Conservation (phyloP, 2,113 vertebrate species). For the Prunella fulvescens region DNA sequence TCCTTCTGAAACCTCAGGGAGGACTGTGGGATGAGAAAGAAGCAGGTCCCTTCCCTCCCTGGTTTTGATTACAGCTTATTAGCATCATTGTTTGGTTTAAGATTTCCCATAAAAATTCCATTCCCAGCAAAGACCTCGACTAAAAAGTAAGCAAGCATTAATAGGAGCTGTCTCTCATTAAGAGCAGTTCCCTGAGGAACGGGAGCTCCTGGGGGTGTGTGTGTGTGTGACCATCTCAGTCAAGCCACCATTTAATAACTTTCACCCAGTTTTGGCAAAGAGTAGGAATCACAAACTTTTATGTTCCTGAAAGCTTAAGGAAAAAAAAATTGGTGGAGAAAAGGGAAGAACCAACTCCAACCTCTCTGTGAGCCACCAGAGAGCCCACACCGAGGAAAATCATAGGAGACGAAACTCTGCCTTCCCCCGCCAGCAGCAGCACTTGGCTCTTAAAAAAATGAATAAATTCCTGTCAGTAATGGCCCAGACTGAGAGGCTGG, state of each 20-base stretch:
- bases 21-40: background rate
- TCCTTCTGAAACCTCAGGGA: background rate
- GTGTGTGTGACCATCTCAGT: background rate
- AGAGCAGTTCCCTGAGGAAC: background rate
- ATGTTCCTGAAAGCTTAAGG: background rate
- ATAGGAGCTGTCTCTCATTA: background rate
- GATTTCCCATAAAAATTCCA: constrained; percentile 42
- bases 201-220: background rate
- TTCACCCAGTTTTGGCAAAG: background rate
- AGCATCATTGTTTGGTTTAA: background rate
- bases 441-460: background rate
- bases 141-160: background rate
- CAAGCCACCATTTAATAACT: background rate
- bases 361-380: background rate
- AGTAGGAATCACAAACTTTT: background rate
- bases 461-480: background rate
- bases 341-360: background rate
- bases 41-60: background rate
- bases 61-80: constrained; percentile 40
- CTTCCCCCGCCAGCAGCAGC: background rate
- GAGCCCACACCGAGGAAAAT: background rate
- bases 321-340: background rate
- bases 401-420: background rate
- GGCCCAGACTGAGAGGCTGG: background rate
- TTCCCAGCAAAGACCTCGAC: background rate